phyloP scores from a whole-genome alignment of 1,140 invertebrate genomes.

The Danaus melanippus region DNA sequence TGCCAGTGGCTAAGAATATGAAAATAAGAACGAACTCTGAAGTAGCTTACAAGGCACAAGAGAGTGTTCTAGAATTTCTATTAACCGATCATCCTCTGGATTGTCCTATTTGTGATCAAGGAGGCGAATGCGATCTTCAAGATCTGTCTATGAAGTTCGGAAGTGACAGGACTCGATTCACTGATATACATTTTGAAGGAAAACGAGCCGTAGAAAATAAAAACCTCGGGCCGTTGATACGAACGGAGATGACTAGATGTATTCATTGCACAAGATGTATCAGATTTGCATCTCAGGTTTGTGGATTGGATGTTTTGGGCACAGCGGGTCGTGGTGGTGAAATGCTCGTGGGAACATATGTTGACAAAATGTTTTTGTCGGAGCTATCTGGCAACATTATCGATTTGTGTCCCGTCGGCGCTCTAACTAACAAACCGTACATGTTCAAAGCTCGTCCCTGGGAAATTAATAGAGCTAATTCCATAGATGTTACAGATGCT shows the following conservation, averaged over 20 bases:
- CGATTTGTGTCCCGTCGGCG: conserved; percentile 98
- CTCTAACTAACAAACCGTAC: conserved; percentile 97
- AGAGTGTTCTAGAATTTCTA: conserved; percentile 99
- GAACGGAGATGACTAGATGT: conserved; percentile 87
- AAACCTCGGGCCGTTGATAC: conserved; percentile 83
- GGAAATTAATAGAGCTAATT: conserved; percentile 77
- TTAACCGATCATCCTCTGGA: conserved; percentile 98
- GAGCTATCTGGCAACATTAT: conserved; percentile 99
- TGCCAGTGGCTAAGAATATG: conserved; percentile 83
- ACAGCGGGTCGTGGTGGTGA: conserved; percentile 78
- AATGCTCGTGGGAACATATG: conserved; percentile 94
- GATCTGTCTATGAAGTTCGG: conserved; percentile 99
- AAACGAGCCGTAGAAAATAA: conserved; percentile 90
- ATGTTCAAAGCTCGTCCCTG: conserved; percentile 82
- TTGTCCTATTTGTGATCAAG: conserved; percentile 99
- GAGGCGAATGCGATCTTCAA: conserved; percentile 98
- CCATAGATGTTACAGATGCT: conserved; percentile 84
- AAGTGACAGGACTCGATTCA: conserved; percentile 93
- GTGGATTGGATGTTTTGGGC: conserved; percentile 85
- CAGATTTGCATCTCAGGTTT: conserved; percentile 81
- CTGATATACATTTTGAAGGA: conserved; percentile 92
- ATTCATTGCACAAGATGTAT: conserved; percentile 89
- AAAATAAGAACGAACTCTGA: conserved; percentile 81
- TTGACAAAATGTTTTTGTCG: conserved; percentile 97
- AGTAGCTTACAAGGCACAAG: conserved; percentile 81